Conservation (phyloP, 2,888 invertebrate species). For the Germaria angustata region DNA sequence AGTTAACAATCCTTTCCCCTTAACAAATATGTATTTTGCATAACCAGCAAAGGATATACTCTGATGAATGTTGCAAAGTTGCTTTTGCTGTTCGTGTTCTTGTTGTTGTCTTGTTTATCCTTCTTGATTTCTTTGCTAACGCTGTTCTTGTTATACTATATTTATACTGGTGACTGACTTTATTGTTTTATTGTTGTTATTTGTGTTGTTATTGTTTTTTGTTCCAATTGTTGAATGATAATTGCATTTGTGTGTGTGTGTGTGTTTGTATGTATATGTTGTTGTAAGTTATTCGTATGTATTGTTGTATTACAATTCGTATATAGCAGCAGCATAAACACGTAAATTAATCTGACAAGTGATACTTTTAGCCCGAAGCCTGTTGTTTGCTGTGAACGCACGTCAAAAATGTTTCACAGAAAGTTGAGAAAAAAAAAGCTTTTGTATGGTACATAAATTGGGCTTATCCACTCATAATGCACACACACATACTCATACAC, state of each 20-base stretch:
- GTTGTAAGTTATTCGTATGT: not conserved
- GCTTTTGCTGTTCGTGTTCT: not conserved
- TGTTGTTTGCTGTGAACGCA: constrained; percentile 59
- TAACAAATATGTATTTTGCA: not conserved
- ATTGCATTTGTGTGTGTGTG: not conserved
- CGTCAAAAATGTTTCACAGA: constrained; percentile 53
- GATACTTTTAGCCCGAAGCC: constrained; percentile 78
- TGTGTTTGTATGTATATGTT: not conserved
- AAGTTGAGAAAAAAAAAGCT: constrained; percentile 13
- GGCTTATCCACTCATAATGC: constrained; percentile 13
- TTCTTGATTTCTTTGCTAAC: constrained; percentile 60
- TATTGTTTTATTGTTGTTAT: not conserved
- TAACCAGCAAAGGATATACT: not conserved
- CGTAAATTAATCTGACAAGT: constrained; percentile 80
- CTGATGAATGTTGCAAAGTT: not conserved
- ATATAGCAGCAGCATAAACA: constrained; percentile 76
- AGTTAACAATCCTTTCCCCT: not conserved
- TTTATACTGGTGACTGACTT: constrained; percentile 7
- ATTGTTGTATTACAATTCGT: constrained; percentile 66
- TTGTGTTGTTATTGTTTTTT: not conserved
- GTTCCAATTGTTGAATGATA: constrained; percentile 11
- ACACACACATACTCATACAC: not conserved
- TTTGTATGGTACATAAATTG: constrained; percentile 29
- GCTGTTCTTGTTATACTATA: constrained; percentile 49
- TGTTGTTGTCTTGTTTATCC: constrained; percentile 43